Evolutionary conservation across 2,113 vertebrate genomes (phyloP).

Genomic region (Ondatra zibethicus): DNA sequence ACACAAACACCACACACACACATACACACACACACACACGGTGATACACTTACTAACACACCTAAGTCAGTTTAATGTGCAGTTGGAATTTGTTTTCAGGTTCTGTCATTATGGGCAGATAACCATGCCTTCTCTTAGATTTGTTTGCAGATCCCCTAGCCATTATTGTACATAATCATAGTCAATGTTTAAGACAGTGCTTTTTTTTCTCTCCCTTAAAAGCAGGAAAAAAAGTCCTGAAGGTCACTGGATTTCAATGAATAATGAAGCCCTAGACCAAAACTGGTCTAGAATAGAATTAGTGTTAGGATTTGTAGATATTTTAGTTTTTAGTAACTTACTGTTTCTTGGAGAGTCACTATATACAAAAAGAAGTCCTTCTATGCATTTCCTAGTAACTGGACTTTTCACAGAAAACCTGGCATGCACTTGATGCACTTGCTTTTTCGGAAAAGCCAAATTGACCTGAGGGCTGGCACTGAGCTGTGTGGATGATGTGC

Average conservation of each 20-base stretch:
- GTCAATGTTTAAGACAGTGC: not conserved
- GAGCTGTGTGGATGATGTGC: not conserved
- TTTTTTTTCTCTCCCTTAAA: not conserved
- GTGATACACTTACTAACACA: not conserved
- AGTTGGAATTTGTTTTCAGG: not conserved
- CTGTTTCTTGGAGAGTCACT: not conserved
- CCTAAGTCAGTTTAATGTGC: not conserved
- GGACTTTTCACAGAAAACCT: not conserved
- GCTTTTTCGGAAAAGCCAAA: constrained; percentile 21
- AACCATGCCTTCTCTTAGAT: not conserved
- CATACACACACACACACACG: not conserved
- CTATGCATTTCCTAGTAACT: not conserved
- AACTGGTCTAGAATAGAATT: constrained; percentile 16
- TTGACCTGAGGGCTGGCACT: not conserved
- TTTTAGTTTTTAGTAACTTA: not conserved
- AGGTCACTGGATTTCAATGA: not conserved
- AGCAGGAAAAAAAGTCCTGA: not conserved
- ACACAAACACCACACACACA: no score
- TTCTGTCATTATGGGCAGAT: constrained; percentile 12
- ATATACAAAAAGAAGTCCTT: constrained; percentile 9
- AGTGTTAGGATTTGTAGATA: constrained; percentile 11
- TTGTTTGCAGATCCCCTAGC: not conserved
- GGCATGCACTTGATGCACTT: not conserved
- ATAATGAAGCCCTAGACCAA: not conserved
- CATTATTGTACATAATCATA: not conserved